Evolutionary conservation across 2,797 vertebrate genomes (phyloP), one percentile per base, ranked within the genome.

Genomic region (Pseudochaenichthys georgianus): DNA sequence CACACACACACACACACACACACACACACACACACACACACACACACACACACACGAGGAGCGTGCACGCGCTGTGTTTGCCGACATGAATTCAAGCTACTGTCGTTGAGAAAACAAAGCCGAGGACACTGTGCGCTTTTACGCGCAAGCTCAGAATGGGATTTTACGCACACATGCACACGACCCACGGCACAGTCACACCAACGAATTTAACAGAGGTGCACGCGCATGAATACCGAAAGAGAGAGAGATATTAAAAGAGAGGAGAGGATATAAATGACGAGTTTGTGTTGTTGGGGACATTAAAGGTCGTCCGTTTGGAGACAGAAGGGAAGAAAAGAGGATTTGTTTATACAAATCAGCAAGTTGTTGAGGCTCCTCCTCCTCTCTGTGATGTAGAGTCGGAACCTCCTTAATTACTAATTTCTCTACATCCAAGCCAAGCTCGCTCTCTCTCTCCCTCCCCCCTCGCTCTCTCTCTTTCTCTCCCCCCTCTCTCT

Each of bases 321-420:
- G 54, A 78, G 71, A 75, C 46, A 21, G 19, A 60, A 38, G 21
- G 50, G 59, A 54, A 34, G 72, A 61, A 64, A 61, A 68, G 62
- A 85, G 70, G 82, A 82, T 83, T 85, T 86, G 82, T 80, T 64
- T 76, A 85, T 53, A 80, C 79, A 38, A 84, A 75, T 19, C 65
- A 71, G 23, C 46, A 78, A 84, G 70, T 86, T 84, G 74, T 34
- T 60, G 76, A 87, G 80, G 93, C 94, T 91, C 93, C 92, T 91
- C 93, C 92, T 78, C 89, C 88, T 65, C 89, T 63, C 43, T 9
- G 73, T 88, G 85, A 89, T 89, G 90, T 80, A 70, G 77, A 85
- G 75, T 81, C 75, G 77, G 88, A 92, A 92, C 92, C 91, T 92
- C 91, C 92, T 93, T 94, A 94, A 94, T 94, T 83, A 94, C 94